phyloP scores from a whole-genome alignment of 2,113 vertebrate species.

The Shinisaurus crocodilurus region DNA sequence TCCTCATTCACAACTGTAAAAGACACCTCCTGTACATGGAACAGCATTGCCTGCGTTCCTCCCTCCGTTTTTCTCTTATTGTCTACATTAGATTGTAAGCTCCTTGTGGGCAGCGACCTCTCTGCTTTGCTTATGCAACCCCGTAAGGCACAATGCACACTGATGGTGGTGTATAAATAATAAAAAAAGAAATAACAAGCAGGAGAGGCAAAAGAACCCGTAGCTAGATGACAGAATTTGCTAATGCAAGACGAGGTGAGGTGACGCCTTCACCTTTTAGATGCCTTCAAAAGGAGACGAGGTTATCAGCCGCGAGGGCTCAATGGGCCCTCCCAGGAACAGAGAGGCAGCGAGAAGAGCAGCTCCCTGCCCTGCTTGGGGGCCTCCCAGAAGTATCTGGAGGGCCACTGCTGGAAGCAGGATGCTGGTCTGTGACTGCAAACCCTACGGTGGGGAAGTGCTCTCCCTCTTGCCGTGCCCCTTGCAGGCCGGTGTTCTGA shows the following conservation, averaged over 20 bases:
- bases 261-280: background rate
- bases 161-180: too few relatives aligned
- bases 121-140: too few relatives aligned
- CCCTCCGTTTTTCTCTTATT: background rate
- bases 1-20: background rate
- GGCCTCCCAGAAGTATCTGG: background rate
- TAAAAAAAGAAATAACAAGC: background rate
- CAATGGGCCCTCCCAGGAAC: background rate
- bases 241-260: background rate
- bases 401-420: background rate
- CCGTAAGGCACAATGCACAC: background rate
- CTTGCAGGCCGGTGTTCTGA: background rate
- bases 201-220: background rate
- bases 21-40: background rate
- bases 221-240: background rate
- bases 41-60: background rate
- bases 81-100: background rate
- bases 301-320: too few relatives aligned
- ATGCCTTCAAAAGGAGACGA: background rate
- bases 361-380: too few relatives aligned
- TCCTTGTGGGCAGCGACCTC: background rate
- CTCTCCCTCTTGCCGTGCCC: background rate
- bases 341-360: background rate
- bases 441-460: background rate
- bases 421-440: background rate